phyloP scores from a whole-genome alignment of 2,888 invertebrate species.

The Tuberolachnus salignus region DNA sequence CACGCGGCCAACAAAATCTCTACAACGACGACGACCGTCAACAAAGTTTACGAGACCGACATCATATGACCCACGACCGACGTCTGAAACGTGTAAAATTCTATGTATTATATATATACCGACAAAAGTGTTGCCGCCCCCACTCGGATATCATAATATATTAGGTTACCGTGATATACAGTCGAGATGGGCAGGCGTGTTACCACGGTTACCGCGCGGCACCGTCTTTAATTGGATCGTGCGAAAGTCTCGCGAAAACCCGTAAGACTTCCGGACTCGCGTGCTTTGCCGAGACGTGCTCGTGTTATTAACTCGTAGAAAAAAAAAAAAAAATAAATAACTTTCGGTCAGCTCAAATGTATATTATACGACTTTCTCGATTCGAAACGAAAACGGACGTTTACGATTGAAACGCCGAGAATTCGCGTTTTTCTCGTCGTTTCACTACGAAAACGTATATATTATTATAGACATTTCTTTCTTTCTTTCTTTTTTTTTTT shows the following conservation, averaged over 20 bases:
- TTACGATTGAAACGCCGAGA: background rate
- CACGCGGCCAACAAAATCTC: too few relatives aligned
- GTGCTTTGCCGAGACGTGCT: background rate
- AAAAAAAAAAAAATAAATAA: too few relatives aligned
- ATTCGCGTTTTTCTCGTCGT: background rate
- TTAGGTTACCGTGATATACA: too few relatives aligned
- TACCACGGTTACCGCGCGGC: too few relatives aligned
- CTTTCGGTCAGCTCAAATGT: background rate
- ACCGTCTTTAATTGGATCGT: too few relatives aligned
- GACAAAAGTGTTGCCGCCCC: too few relatives aligned
- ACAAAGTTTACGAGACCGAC: constrained; percentile 89
- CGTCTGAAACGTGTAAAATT: constrained; percentile 26
- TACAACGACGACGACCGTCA: constrained; percentile 66
- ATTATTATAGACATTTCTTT: background rate
- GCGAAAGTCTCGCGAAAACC: background rate
- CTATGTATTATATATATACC: too few relatives aligned
- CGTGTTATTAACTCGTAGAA: background rate
- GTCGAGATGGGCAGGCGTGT: too few relatives aligned
- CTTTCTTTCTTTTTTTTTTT: background rate
- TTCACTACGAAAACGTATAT: background rate
- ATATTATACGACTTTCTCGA: background rate
- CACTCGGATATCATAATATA: too few relatives aligned
- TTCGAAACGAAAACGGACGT: background rate
- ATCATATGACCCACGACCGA: constrained; percentile 76
- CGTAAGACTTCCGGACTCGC: background rate